Percentiles rank a stretch among this genome's conserved stretches.
Conservation (phyloP, 2,888 invertebrate genomes). For the Amblyjoppa fuscipennis region DNA sequence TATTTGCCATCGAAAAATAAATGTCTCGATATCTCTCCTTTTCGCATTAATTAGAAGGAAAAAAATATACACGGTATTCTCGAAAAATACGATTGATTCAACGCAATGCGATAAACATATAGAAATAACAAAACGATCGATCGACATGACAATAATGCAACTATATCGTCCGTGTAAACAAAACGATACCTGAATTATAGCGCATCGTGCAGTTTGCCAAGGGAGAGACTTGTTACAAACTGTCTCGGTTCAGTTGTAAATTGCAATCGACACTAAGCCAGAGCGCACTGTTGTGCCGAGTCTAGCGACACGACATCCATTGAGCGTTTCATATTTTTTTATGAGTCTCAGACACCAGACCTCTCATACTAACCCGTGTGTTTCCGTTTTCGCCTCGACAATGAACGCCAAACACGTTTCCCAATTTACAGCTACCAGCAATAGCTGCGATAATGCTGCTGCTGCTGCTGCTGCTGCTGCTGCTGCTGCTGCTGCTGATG, state of each 20-base stretch:
- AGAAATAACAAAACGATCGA: neutral
- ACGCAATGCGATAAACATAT: neutral
- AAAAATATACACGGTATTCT: neutral
- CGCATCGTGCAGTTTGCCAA: constrained; percentile 51
- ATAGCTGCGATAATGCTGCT: constrained; percentile 19
- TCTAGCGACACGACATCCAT: constrained; percentile 56
- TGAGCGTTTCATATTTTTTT: constrained; percentile 70
- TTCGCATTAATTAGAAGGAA: neutral
- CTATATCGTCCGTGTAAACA: neutral
- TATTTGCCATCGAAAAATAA: neutral
- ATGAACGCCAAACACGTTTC: constrained; percentile 65
- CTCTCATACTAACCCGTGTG: constrained; percentile 17
- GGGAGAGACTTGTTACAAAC: neutral
- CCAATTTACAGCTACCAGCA: constrained; percentile 51
- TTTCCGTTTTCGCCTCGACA: constrained; percentile 46
- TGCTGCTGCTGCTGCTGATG: neutral
- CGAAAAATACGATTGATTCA: neutral
- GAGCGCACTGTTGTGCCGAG: constrained; percentile 19
- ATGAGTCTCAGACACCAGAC: constrained; percentile 63
- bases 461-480: neutral
- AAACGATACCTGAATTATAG: constrained; percentile 48
- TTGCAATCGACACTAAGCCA: constrained; percentile 67
- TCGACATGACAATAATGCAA: neutral
- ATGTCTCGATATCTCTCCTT: neutral
- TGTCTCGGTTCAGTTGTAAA: constrained; percentile 65